Percentiles rank a stretch among this genome's conserved stretches.
These are phyloP conservation scores for Heteromurus nitidus DNA, from an alignment of 2,888 invertebrate genomes.

Conservation along the genomic window DNA sequence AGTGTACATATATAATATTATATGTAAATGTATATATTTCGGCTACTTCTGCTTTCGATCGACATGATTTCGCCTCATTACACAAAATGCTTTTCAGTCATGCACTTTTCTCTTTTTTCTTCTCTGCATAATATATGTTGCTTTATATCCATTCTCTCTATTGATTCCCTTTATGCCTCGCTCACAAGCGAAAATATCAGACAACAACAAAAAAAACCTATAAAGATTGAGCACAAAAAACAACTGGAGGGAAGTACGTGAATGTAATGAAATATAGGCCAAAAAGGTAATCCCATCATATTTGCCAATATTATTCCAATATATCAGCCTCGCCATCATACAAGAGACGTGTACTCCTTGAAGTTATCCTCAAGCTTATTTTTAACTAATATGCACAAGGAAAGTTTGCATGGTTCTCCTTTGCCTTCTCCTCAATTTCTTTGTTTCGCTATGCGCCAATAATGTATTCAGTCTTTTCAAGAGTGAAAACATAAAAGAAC, in stretches of 20 bases:
- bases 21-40: too few species aligned
- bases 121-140: slow-evolving; percentile 21
- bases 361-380: too few species aligned
- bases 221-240: not conserved
- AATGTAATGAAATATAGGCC: slow-evolving; percentile 23
- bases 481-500: too few species aligned
- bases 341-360: not conserved
- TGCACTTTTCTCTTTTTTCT: slow-evolving; percentile 37
- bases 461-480: too few species aligned
- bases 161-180: not conserved
- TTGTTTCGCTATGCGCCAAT: not conserved
- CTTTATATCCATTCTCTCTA: not conserved
- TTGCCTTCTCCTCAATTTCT: slow-evolving; percentile 16
- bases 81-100: slow-evolving; percentile 56
- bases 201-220: too few species aligned
- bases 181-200: too few species aligned
- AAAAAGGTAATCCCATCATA: slow-evolving; percentile 30
- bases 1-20: too few species aligned
- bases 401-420: not conserved
- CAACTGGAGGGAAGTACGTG: not conserved
- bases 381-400: too few species aligned
- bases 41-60: slow-evolving; percentile 49
- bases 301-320: slow-evolving; percentile 33
- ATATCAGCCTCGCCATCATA: slow-evolving; percentile 28
- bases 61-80: slow-evolving; percentile 59